Conservation (phyloP, 2,797 vertebrate species). For the Echeneis naucrates region DNA sequence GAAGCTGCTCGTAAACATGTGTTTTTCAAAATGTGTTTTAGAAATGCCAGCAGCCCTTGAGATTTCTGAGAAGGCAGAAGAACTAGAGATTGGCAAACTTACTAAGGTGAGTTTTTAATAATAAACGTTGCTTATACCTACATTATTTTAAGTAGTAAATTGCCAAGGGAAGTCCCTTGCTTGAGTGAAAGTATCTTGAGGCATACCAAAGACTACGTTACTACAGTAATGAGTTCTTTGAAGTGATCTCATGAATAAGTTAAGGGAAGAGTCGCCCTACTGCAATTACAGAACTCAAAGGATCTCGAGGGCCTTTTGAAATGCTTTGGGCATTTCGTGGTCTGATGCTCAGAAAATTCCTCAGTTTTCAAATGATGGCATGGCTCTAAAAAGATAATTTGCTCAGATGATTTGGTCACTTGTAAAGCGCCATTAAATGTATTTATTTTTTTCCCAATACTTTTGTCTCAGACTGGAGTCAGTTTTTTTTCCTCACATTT, state of each 20-base stretch:
- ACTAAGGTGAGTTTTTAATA: conserved; percentile 86
- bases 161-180: conserved; percentile 62
- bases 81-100: conserved; percentile 91
- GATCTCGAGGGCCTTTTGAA: conserved; percentile 70
- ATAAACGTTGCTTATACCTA: conserved; percentile 65
- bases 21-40: conserved; percentile 68
- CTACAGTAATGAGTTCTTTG: conserved; percentile 79
- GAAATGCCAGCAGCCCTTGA: conserved; percentile 89
- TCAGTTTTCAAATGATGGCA: conserved; percentile 39
- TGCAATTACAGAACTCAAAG: conserved; percentile 78
- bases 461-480: background rate
- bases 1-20: conserved; percentile 29
- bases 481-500: conserved; percentile 4
- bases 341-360: conserved; percentile 65
- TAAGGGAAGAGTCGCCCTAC: conserved; percentile 61
- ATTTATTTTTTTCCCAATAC: conserved; percentile 16
- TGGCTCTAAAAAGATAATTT: conserved; percentile 46
- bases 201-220: conserved; percentile 58
- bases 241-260: conserved; percentile 82
- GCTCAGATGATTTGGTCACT: conserved; percentile 54
- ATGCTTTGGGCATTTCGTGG: conserved; percentile 76
- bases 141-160: conserved; percentile 62
- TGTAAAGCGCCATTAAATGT: conserved; percentile 29
- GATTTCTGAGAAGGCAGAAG: conserved; percentile 85
- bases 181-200: conserved; percentile 56